Evolutionary conservation across 2,797 vertebrate genomes (phyloP).

Genomic region (Lithobates sylvaticus): DNA sequence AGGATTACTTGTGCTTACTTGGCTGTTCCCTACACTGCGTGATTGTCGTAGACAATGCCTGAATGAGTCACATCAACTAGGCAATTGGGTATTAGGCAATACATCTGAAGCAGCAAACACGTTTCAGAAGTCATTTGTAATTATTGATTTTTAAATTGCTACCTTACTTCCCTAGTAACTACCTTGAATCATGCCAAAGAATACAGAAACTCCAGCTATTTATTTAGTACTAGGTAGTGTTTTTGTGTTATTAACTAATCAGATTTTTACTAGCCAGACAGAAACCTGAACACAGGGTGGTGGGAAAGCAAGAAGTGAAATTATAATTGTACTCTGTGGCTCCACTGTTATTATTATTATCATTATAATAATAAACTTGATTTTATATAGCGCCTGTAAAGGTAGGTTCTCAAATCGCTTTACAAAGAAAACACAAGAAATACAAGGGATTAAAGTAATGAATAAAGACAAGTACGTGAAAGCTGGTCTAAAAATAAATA

Average conservation of each 20-base stretch:
- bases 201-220: background rate
- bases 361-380: too few species aligned
- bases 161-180: background rate
- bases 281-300: too few species aligned
- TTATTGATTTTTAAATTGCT: background rate
- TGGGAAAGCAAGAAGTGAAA: too few species aligned
- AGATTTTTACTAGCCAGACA: too few species aligned
- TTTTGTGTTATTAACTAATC: background rate
- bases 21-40: background rate
- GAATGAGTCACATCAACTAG: background rate
- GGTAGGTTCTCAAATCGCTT: too few species aligned
- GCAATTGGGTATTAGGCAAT: background rate
- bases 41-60: background rate
- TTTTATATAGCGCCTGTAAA: too few species aligned
- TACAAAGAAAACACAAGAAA: too few species aligned
- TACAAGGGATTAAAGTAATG: too few species aligned
- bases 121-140: background rate
- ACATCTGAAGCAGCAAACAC: background rate
- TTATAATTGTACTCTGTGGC: too few species aligned
- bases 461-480: too few species aligned
- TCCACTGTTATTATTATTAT: too few species aligned
- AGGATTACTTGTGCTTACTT: background rate
- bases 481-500: too few species aligned
- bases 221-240: background rate
- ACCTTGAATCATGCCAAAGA: background rate